Conservation (phyloP, 2,888 invertebrate species). For the Strigamia maritima region DNA sequence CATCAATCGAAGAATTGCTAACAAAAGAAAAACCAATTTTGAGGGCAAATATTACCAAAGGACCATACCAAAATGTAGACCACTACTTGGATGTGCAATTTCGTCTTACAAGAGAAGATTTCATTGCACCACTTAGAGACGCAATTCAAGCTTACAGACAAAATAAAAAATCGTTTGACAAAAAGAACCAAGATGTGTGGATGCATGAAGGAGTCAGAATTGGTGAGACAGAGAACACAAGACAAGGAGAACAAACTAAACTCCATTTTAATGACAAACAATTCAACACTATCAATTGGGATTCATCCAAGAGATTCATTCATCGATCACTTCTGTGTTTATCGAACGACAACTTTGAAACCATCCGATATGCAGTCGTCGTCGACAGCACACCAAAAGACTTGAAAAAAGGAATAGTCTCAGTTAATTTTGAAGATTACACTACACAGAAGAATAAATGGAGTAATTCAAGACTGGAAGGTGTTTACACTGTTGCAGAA, state of each 20-base stretch:
- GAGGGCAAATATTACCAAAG: slow-evolving; percentile 61
- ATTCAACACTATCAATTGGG: slow-evolving; percentile 22
- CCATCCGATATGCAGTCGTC: slow-evolving; percentile 35
- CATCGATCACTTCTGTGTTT: slow-evolving; percentile 39
- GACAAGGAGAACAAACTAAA: not conserved
- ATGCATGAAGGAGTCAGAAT: not conserved
- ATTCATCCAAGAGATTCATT: slow-evolving; percentile 12
- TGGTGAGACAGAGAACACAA: not conserved
- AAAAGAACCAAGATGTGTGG: not conserved
- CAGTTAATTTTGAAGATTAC: slow-evolving; percentile 26
- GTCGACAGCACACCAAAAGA: not conserved
- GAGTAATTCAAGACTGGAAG: not conserved
- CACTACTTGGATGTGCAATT: slow-evolving; percentile 77
- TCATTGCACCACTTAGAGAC: slow-evolving; percentile 67
- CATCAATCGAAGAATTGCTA: slow-evolving; percentile 50
- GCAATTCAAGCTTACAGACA: slow-evolving; percentile 60
- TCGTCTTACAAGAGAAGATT: slow-evolving; percentile 73
- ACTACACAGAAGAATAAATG: too few relatives aligned
- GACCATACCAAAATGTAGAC: slow-evolving; percentile 62
- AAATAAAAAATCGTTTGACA: not conserved
- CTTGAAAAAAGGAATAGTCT: not conserved
- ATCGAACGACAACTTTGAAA: slow-evolving; percentile 39
- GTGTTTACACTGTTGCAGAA: not conserved
- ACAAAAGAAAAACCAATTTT: slow-evolving; percentile 53
- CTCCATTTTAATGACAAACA: not conserved